Base-by-base conservation (phyloP, 2,888 invertebrate genomes). In the Brachypalpus laphriformis region DNA sequence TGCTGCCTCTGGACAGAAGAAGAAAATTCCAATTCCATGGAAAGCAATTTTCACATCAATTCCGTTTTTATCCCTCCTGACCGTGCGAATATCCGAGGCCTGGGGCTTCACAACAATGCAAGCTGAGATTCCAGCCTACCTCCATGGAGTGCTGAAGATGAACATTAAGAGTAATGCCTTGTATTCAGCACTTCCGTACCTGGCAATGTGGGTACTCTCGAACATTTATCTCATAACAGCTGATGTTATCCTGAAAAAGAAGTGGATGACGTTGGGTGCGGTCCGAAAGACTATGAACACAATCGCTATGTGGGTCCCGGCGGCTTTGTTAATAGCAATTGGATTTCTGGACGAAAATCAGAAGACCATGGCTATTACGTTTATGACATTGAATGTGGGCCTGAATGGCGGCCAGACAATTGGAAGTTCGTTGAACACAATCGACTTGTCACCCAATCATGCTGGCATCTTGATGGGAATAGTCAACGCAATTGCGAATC, bases 51-150 rank as follows among this genome's bases (percentile, higher is more conserved):
- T 94, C n/a, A 94, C 93, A 0, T 95, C 95, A 0, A 87, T 93
- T 0, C 95, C 96, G 0, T 93, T 96, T 89, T 94, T 94, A 93
- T 90, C 91, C 1, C 59, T 91, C 16, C 89, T 94, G 1, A 90
- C 94, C 0, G 94, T 93, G 0, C 95, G 95, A 88, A 93, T 94
- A 75, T 40, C 42, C 0, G 94, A 94, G 87, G 94, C 94, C 88
- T 95, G 95, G 95, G 95, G 95, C 1, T 94, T 93, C 89, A 94
- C 94, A 93, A 94, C 94, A 0, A 91, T 95, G 9, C 91, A 95
- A 86, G 94, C 94, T 0, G 93, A 95, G 89, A 76, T 76, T 81
- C 95, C 95, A 0, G 93, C 93, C 0, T 95, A 95, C 88, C 93
- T 95, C 92, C 93, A 93, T 71, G 91, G 92, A 75, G 93, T 94